These are phyloP conservation scores for Mobula birostris DNA, from an alignment of 2,113 vertebrate genomes.

Conservation along the genomic window DNA sequence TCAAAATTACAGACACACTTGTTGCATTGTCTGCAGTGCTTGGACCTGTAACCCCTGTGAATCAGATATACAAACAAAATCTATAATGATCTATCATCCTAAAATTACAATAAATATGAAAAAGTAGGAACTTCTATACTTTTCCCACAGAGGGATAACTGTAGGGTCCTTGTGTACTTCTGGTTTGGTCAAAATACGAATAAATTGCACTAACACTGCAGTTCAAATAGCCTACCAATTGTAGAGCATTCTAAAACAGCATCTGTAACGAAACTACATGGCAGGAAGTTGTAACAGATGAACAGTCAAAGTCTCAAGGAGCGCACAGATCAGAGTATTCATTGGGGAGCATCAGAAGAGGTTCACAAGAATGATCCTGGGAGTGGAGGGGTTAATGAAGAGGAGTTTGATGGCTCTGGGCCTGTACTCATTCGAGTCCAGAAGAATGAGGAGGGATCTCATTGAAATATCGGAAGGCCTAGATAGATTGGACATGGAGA, in stretches of 20 bases:
- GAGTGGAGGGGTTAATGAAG: too few species aligned
- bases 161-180: not conserved
- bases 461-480: too few species aligned
- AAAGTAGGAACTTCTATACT: not conserved
- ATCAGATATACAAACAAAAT: not conserved
- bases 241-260: not conserved
- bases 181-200: not conserved
- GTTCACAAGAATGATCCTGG: too few species aligned
- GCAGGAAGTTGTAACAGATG: not conserved
- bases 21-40: conserved; percentile 94
- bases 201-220: too few species aligned
- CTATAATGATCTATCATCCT: not conserved
- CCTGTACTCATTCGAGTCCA: too few species aligned
- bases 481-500: too few species aligned
- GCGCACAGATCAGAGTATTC: not conserved
- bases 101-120: not conserved
- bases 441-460: too few species aligned
- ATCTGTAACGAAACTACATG: not conserved
- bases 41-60: conserved; percentile 79
- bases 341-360: not conserved
- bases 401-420: too few species aligned
- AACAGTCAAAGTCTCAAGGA: not conserved
- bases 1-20: conserved; percentile 93
- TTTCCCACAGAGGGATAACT: not conserved
- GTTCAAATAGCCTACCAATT: too few species aligned